These are phyloP conservation scores for Cynoglossus semilaevis DNA, from an alignment of 2,113 vertebrate genomes.

Conservation along the genomic window DNA sequence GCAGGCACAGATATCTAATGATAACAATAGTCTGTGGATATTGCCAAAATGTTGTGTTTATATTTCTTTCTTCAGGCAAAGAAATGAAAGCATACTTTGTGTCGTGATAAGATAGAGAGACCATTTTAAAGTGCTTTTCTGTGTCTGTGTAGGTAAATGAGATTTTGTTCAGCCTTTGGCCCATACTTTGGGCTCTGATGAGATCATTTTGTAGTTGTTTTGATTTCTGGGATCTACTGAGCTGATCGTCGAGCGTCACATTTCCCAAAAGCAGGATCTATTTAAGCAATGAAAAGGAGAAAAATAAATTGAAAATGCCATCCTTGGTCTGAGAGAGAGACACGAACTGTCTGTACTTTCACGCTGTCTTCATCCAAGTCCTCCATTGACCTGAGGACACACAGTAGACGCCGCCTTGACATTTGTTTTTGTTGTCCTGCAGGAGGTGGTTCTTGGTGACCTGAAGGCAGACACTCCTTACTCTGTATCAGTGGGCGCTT, in stretches of 20 bases:
- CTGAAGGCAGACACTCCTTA: slow-evolving; percentile 92
- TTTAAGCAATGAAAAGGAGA: not conserved
- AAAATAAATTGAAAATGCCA: not conserved
- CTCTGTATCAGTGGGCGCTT: slow-evolving; percentile 94
- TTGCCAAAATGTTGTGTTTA: slow-evolving; percentile 15
- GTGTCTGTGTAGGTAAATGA: not conserved
- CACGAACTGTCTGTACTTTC: not conserved
- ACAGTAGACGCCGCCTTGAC: slow-evolving; percentile 26
- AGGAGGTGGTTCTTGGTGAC: slow-evolving; percentile 91
- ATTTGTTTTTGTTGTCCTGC: slow-evolving; percentile 43
- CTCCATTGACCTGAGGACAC: slow-evolving; percentile 8
- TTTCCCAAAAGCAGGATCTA: slow-evolving; percentile 2
- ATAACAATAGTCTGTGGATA: slow-evolving; percentile 17
- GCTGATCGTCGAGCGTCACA: not conserved
- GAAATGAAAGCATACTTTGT: slow-evolving; percentile 15
- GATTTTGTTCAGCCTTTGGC: not conserved
- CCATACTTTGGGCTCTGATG: not conserved
- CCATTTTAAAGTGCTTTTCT: slow-evolving; percentile 14
- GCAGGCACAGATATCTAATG: slow-evolving; percentile 4
- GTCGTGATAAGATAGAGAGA: slow-evolving; percentile 13
- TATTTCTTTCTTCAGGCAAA: not conserved
- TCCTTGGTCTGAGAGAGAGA: not conserved
- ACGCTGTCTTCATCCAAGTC: not conserved
- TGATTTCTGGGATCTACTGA: not conserved
- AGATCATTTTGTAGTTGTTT: slow-evolving; percentile 12